Evolutionary conservation across 2,113 vertebrate genomes (phyloP).

Genomic region (Crotalus viridis): DNA sequence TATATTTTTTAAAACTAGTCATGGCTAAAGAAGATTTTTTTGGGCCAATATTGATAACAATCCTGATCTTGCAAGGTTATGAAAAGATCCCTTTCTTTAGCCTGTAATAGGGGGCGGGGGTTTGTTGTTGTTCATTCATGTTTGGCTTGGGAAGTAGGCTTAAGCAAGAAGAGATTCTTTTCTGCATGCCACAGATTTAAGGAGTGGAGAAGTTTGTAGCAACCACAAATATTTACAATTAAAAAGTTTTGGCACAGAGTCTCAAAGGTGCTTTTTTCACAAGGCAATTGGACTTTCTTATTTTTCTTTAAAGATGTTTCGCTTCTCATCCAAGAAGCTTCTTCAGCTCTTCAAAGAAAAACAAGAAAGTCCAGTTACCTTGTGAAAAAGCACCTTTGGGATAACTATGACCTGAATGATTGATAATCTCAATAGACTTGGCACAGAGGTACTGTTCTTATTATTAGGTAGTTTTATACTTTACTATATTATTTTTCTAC

Average conservation of each 20-base stretch:
- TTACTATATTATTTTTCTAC: not conserved
- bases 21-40: not conserved
- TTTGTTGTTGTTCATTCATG: not conserved
- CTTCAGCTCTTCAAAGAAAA: no score
- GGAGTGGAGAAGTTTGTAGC: not conserved
- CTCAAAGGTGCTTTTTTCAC: no score
- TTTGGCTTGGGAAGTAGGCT: not conserved
- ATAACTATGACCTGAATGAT: no score
- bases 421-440: no score
- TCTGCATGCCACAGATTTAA: not conserved
- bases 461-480: not conserved
- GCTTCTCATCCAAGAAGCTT: no score
- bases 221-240: not conserved
- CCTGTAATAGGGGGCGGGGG: not conserved
- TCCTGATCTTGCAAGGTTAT: not conserved
- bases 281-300: no score
- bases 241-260: no score
- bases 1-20: not conserved
- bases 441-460: accelerated
- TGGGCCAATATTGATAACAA: not conserved
- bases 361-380: no score
- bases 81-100: not conserved
- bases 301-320: no score
- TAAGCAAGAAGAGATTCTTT: not conserved
- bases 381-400: no score